phyloP scores from a whole-genome alignment of 2,888 invertebrate genomes.

The Noctua fimbriata region DNA sequence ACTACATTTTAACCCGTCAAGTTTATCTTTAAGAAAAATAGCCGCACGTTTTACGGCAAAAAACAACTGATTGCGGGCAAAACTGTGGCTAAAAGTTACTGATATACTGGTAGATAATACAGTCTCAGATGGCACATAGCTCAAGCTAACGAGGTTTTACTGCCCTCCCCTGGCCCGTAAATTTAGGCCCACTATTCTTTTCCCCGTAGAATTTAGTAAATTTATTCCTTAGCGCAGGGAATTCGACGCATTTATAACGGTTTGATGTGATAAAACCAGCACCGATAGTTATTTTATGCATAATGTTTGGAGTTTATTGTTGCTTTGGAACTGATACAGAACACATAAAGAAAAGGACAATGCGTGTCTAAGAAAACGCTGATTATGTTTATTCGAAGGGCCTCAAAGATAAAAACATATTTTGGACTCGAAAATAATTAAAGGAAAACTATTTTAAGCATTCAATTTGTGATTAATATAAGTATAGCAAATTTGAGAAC shows the following conservation, averaged over 20 bases:
- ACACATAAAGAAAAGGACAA: conserved; percentile 35
- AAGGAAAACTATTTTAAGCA: background rate
- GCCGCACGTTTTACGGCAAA: conserved; percentile 38
- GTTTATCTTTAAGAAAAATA: conserved; percentile 48
- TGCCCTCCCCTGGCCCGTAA: conserved; percentile 85
- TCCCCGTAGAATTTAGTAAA: conserved; percentile 85
- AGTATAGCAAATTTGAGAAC: background rate
- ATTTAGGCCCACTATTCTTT: conserved; percentile 88
- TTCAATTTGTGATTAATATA: background rate
- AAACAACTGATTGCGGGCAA: conserved; percentile 58
- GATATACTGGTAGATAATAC: conserved; percentile 74
- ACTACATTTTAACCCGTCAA: conserved; percentile 53
- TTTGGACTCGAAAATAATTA: background rate
- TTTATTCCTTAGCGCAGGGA: conserved; percentile 80
- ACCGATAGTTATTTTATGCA: conserved; percentile 58
- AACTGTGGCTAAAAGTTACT: conserved; percentile 70
- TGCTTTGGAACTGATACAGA: conserved; percentile 35
- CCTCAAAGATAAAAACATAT: background rate
- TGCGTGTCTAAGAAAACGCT: conserved; percentile 9
- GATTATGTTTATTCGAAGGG: background rate
- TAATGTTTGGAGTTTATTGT: conserved; percentile 53
- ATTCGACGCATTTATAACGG: conserved; percentile 67
- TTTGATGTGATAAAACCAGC: conserved; percentile 65
- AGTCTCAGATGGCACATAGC: conserved; percentile 84
- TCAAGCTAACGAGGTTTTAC: conserved; percentile 89